These are phyloP conservation scores for Hylaeus anthracinus DNA, from an alignment of 1,140 invertebrate species.

Conservation along the genomic window DNA sequence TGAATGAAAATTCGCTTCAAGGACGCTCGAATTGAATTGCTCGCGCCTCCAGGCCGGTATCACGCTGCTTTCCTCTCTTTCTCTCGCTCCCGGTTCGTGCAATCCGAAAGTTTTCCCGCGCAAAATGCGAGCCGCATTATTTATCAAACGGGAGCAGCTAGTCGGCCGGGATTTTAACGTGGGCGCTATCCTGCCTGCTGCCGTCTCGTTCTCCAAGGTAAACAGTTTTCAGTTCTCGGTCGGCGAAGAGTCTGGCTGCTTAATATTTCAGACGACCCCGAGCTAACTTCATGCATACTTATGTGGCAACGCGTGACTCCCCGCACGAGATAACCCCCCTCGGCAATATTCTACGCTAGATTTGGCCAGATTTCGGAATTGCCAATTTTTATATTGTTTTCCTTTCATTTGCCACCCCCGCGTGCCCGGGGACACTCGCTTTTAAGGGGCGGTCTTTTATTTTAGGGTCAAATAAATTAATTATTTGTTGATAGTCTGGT, in stretches of 20 bases:
- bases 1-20: slow-evolving; percentile 40
- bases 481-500: no score
- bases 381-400: slow-evolving; percentile 31
- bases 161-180: slow-evolving; percentile 54
- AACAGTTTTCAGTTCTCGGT: slow-evolving; percentile 67
- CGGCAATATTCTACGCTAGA: slow-evolving; percentile 27
- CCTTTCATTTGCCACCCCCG: slow-evolving; percentile 7
- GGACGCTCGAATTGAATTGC: slow-evolving; percentile 47
- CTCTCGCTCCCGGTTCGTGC: slow-evolving; percentile 20
- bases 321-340: slow-evolving; percentile 45
- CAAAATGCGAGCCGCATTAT: slow-evolving; percentile 75
- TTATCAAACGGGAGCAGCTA: slow-evolving; percentile 72
- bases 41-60: background rate
- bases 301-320: slow-evolving; percentile 64
- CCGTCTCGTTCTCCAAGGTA: slow-evolving; percentile 53
- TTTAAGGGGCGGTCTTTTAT: no score
- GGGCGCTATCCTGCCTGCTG: slow-evolving; percentile 9
- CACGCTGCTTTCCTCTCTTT: background rate
- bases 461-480: no score
- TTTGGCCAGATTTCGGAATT: slow-evolving; percentile 33
- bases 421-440: no score
- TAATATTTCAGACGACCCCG: slow-evolving; percentile 76
- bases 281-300: slow-evolving; percentile 79
- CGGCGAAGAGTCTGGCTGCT: slow-evolving; percentile 65
- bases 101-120: slow-evolving; percentile 64